phyloP scores from a whole-genome alignment of 2,113 vertebrate species.

The Syrmaticus mikado region DNA sequence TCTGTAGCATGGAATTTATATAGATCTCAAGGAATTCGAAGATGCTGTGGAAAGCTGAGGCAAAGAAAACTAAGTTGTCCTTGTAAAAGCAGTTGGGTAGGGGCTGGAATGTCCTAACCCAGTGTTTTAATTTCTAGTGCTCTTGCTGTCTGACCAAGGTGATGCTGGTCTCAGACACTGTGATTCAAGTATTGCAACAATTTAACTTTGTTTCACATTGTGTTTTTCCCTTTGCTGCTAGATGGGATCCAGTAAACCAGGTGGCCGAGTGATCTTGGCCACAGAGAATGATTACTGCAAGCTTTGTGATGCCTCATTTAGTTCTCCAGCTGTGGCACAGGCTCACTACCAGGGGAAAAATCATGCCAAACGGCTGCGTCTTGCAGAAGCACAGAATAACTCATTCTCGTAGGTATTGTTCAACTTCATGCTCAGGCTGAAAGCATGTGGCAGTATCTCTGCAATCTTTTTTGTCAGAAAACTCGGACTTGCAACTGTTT shows the following conservation, averaged over 20 bases:
- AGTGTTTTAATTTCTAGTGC: background rate
- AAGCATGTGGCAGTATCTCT: slow-evolving; percentile 12
- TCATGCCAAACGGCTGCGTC: slow-evolving; percentile 93
- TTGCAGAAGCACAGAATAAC: slow-evolving; percentile 91
- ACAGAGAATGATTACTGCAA: slow-evolving; percentile 99
- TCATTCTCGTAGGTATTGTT: slow-evolving; percentile 88
- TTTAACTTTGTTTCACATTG: slow-evolving; percentile 1
- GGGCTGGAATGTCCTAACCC: background rate
- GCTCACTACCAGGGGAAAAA: slow-evolving; percentile 98
- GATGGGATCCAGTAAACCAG: slow-evolving; percentile 86
- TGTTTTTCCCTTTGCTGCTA: slow-evolving; percentile 70
- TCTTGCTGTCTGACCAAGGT: background rate
- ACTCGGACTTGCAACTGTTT: slow-evolving; percentile 21
- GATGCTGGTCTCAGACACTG: background rate
- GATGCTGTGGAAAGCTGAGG: background rate
- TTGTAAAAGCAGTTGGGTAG: background rate
- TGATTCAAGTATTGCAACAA: background rate
- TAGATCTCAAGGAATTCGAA: background rate
- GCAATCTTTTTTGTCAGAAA: background rate
- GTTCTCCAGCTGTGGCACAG: slow-evolving; percentile 94
- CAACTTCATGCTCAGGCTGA: slow-evolving; percentile 44
- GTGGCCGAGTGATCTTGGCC: slow-evolving; percentile 93
- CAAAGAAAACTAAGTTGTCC: background rate
- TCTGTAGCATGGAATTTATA: background rate
- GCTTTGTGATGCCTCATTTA: slow-evolving; percentile 97